A percentile compares a stretch with the other conserved stretches of the same genome.
These are phyloP conservation scores for Lasaia peninsularis DNA, from an alignment of 1,140 invertebrate species.

Conservation along the genomic window DNA sequence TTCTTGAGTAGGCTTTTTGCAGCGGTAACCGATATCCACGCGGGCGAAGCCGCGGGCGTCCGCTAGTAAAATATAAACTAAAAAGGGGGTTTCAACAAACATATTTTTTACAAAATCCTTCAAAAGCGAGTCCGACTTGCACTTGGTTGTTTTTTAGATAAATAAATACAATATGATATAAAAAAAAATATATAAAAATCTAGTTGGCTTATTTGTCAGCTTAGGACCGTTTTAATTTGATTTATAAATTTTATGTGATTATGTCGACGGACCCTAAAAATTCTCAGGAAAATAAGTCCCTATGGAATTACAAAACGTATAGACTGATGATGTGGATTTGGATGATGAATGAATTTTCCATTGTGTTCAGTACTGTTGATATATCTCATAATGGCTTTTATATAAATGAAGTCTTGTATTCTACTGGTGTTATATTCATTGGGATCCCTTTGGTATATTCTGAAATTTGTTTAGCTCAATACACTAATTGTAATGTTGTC, in stretches of 20 bases:
- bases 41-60: too few relatives aligned
- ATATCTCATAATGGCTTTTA: conserved; percentile 58
- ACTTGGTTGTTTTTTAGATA: too few relatives aligned
- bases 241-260: conserved; percentile 7
- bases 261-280: conserved; percentile 39
- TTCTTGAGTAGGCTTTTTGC: too few relatives aligned
- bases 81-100: too few relatives aligned
- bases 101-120: too few relatives aligned
- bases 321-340: conserved; percentile 53
- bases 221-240: not conserved
- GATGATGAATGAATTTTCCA: conserved; percentile 56
- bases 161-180: too few relatives aligned
- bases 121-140: too few relatives aligned
- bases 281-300: not conserved
- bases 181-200: conserved; percentile 24
- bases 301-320: conserved; percentile 43
- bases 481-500: conserved; percentile 49
- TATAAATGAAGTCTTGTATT: conserved; percentile 36
- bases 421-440: conserved; percentile 45
- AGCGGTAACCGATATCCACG: too few relatives aligned
- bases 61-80: too few relatives aligned
- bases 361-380: conserved; percentile 41
- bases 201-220: conserved; percentile 17
- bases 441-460: conserved; percentile 62
- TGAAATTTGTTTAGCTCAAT: conserved; percentile 65